Evolutionary conservation across 2,888 invertebrate genomes (phyloP).

Genomic region (Drosophila mimetica): DNA sequence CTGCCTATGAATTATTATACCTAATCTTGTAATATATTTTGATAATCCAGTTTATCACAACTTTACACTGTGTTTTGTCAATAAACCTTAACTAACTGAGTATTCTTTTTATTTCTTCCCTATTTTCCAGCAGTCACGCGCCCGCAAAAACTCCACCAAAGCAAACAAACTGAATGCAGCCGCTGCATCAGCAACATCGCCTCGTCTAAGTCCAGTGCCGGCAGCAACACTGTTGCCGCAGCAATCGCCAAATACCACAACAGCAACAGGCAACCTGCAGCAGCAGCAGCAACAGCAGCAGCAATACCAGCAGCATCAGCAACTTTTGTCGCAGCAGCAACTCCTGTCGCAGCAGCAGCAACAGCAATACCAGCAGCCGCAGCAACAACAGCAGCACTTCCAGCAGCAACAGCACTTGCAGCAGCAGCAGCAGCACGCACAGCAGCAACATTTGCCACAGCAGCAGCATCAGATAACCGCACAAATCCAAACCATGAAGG

Average conservation of each 20-base stretch:
- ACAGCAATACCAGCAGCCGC: conserved; percentile 68
- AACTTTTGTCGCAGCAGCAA: conserved; percentile 64
- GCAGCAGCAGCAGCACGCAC: conserved; percentile 71
- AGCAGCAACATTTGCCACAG: conserved; percentile 80
- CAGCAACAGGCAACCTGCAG: conserved; percentile 63
- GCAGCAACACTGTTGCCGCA: conserved; percentile 81
- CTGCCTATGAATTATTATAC: conserved; percentile 49
- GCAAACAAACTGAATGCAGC: conserved; percentile 82
- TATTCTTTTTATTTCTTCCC: conserved; percentile 12
- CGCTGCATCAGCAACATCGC: conserved; percentile 80
- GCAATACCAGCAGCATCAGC: conserved; percentile 66
- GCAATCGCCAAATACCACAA: conserved; percentile 83
- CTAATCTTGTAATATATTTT: conserved; percentile 37
- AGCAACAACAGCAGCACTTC: conserved; percentile 67
- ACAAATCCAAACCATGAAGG: conserved; percentile 85
- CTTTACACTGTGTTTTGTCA: conserved; percentile 7
- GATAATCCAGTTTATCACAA: conserved; percentile 37
- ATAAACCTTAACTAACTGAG: conserved; percentile 32
- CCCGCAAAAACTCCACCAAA: conserved; percentile 82
- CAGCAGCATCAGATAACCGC: conserved; percentile 84
- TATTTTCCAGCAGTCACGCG: conserved; percentile 78
- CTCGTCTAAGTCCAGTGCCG: conserved; percentile 81
- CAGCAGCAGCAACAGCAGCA: conserved; percentile 59
- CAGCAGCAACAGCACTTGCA: conserved; percentile 70
- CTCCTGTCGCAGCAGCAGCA: conserved; percentile 65